Base-by-base conservation (phyloP, 2,797 vertebrate species). In the Enteromius argenteus region DNA sequence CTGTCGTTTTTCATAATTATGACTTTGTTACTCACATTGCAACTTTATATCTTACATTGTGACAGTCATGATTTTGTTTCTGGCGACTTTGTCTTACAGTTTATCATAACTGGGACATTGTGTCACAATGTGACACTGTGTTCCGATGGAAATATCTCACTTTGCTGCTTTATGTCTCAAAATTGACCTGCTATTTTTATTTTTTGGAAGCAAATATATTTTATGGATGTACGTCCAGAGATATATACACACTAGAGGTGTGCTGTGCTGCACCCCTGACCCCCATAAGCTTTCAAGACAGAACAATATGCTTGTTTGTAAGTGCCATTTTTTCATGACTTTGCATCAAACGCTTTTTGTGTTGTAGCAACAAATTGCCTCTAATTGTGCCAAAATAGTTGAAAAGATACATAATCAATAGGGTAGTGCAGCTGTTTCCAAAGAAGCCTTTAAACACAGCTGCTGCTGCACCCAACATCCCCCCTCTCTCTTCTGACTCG, bases 361-460 rank as follows among this genome's bases (percentile, higher is more conserved):
- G 90, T 90, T 91, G 88, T 90, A 91, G 91, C 86, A 90, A 88
- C 88, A 81, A 92, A 91, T 92, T 94, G 89, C 84, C 83, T 68
- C 69, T 84, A 80, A 90, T 89, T 91, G 85, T 90, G 91, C 91
- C 91, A 94, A 94, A 93, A 92, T 91, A 91, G 87, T 92, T 92
- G 88, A 91, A 93, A 93, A 89, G 90, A 93, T 91, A 91, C 91
- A 93, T 90, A 92, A 92, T 93, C 90, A 90, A 90, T 86, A 82
- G 84, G 79, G 86, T 81, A 79, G 85, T 80, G 85, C 94, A 94
- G 93, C 91, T 94, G 93, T 94, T 94, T 94, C 91, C 93, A 95
- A 92, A 91, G 93, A 91, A 93, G 92, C 90, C 91, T 94, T 93
- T 91, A 94, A 94, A 93, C 92, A 92, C 93, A 95, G 93, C 94